A percentile compares a stretch with the other conserved stretches of the same genome.
phyloP scores from a whole-genome alignment of 2,797 vertebrate species.

The Coilia nasus region DNA sequence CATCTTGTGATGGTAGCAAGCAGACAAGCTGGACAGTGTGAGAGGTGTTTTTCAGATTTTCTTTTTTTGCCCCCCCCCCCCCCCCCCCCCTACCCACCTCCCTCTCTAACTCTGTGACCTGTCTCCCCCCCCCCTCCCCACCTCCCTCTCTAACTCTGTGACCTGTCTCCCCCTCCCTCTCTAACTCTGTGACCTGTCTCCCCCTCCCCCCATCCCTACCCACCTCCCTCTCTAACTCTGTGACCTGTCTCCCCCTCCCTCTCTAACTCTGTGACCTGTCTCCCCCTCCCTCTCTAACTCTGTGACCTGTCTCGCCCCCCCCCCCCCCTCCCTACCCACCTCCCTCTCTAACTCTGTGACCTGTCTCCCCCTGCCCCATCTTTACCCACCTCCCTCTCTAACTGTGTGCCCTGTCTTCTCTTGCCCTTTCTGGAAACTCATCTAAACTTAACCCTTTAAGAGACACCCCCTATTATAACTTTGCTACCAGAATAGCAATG shows the following conservation, averaged over 20 bases:
- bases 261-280: background rate
- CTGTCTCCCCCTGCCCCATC: no score
- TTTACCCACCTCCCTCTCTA: background rate
- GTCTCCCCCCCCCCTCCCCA: slow-evolving; percentile 13
- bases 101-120: slow-evolving; percentile 34
- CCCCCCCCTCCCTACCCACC: background rate
- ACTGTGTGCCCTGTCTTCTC: slow-evolving; percentile 41
- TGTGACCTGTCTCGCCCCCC: slow-evolving; percentile 43
- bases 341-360: background rate
- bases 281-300: background rate
- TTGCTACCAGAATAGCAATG: no score
- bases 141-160: no score
- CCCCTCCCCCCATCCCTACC: background rate
- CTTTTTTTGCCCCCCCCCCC: slow-evolving; percentile 29
- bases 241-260: slow-evolving; percentile 41
- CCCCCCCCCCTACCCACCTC: background rate
- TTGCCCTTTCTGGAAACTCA: background rate
- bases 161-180: background rate
- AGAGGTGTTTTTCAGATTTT: slow-evolving; percentile 46
- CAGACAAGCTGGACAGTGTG: background rate
- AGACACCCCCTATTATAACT: no score
- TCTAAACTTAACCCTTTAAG: background rate
- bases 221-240: background rate
- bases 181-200: slow-evolving; percentile 40
- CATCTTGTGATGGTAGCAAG: background rate